Conservation (phyloP, 2,797 vertebrate species). For the Bucorvus abyssinicus region DNA sequence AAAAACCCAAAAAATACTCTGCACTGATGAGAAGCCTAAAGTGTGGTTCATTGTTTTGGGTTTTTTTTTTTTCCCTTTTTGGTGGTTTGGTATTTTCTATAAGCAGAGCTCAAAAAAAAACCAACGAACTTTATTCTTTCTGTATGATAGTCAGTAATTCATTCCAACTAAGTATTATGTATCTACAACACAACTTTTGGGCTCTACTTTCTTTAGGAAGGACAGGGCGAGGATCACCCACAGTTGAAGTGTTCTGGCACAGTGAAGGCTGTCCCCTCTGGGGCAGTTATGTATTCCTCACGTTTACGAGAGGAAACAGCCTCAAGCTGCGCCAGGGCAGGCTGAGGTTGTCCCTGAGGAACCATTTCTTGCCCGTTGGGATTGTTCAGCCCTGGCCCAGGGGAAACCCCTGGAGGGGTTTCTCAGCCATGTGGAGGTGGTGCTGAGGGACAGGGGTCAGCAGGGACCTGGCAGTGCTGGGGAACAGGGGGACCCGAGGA, state of each 20-base stretch:
- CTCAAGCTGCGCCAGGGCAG: too few species aligned
- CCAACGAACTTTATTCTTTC: background rate
- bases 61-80: too few species aligned
- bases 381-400: too few species aligned
- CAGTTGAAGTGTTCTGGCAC: background rate
- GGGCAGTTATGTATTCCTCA: background rate
- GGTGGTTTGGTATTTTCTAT: background rate
- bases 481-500: too few species aligned
- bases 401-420: too few species aligned
- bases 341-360: too few species aligned
- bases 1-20: background rate
- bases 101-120: background rate
- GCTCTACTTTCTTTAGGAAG: background rate
- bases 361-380: too few species aligned
- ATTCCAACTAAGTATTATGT: background rate
- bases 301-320: too few species aligned
- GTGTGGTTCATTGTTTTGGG: too few species aligned
- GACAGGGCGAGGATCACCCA: background rate
- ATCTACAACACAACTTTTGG: background rate
- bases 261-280: background rate
- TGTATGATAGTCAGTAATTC: background rate
- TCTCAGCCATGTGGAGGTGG: too few species aligned
- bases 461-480: too few species aligned
- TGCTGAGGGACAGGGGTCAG: too few species aligned
- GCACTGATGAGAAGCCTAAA: background rate